Conservation (phyloP, 1,140 invertebrate genomes). For the Arion vulgaris region DNA sequence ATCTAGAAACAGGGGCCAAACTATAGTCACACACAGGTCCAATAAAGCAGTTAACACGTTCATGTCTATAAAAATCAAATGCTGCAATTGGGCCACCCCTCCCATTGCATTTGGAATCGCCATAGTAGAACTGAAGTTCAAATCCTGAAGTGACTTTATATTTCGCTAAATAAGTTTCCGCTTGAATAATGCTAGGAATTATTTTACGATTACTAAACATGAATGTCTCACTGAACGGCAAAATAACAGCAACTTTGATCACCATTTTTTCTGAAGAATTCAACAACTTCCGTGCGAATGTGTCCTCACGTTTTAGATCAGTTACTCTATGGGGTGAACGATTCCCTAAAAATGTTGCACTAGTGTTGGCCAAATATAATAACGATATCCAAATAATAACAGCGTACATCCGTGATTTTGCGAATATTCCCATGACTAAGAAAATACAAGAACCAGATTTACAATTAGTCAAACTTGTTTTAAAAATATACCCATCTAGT, state of each 20-base stretch:
- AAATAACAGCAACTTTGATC: slow-evolving; percentile 40
- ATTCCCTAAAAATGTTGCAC: no score
- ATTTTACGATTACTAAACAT: slow-evolving; percentile 48
- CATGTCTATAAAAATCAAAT: slow-evolving; percentile 61
- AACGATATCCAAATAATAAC: no score
- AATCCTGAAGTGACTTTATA: slow-evolving; percentile 11
- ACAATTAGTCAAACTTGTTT: no score
- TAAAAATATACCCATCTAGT: no score
- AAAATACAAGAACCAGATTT: no score
- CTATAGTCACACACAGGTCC: slow-evolving; percentile 94
- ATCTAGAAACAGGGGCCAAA: slow-evolving; percentile 89
- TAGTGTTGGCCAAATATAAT: no score
- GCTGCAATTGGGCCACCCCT: slow-evolving; percentile 45
- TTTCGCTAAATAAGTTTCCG: slow-evolving; percentile 35
- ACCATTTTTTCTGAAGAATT: not conserved
- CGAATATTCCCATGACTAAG: no score
- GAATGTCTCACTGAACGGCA: slow-evolving; percentile 20
- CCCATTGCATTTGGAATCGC: slow-evolving; percentile 30
- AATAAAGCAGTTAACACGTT: slow-evolving; percentile 82
- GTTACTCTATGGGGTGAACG: no score
- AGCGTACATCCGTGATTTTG: no score
- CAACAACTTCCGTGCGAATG: no score
- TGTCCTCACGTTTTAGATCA: no score
- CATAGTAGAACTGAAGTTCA: slow-evolving; percentile 5
- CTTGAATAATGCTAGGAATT: slow-evolving; percentile 50